Conservation (phyloP, 1,140 invertebrate genomes). For the Drosophila nigrodunni region DNA sequence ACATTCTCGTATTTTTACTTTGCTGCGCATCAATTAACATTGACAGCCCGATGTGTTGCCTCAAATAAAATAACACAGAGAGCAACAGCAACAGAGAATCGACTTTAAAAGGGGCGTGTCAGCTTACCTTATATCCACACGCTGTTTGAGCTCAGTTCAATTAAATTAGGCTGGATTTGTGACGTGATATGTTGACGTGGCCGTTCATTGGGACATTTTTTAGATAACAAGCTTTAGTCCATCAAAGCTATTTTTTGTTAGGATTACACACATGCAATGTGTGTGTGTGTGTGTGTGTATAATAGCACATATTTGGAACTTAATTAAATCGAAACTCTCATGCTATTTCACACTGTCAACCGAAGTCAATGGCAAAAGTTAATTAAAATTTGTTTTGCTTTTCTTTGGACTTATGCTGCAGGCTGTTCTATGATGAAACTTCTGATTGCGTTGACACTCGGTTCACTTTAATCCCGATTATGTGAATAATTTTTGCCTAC, state of each 20-base stretch:
- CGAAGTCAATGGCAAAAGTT: slow-evolving; percentile 51
- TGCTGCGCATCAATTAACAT: slow-evolving; percentile 74
- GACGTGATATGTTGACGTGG: slow-evolving; percentile 40
- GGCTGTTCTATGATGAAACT: slow-evolving; percentile 40
- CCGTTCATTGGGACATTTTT: slow-evolving; percentile 45
- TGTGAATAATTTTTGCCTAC: slow-evolving; percentile 9
- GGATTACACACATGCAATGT: slow-evolving; percentile 1
- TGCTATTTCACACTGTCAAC: slow-evolving; percentile 20
- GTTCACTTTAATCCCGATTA: slow-evolving; percentile 30
- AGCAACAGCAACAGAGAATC: slow-evolving; percentile 26
- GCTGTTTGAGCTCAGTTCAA: slow-evolving; percentile 32
- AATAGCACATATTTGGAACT: slow-evolving; percentile 17
- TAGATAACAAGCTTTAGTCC: slow-evolving; percentile 18
- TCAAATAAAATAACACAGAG: slow-evolving; percentile 50
- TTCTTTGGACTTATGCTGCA: slow-evolving; percentile 55
- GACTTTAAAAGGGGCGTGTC: slow-evolving; percentile 21
- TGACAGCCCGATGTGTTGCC: slow-evolving; percentile 61
- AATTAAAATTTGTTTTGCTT: slow-evolving; percentile 78
- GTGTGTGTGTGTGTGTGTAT: slow-evolving; percentile 5
- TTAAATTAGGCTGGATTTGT: slow-evolving; percentile 65
- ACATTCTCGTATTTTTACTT: slow-evolving; percentile 47
- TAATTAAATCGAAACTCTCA: slow-evolving; percentile 26
- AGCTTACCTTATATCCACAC: neutral
- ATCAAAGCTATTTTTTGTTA: slow-evolving; percentile 23
- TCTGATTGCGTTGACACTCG: slow-evolving; percentile 16